Conservation (phyloP, 2,113 vertebrate genomes). For the Scytalopus superciliaris region DNA sequence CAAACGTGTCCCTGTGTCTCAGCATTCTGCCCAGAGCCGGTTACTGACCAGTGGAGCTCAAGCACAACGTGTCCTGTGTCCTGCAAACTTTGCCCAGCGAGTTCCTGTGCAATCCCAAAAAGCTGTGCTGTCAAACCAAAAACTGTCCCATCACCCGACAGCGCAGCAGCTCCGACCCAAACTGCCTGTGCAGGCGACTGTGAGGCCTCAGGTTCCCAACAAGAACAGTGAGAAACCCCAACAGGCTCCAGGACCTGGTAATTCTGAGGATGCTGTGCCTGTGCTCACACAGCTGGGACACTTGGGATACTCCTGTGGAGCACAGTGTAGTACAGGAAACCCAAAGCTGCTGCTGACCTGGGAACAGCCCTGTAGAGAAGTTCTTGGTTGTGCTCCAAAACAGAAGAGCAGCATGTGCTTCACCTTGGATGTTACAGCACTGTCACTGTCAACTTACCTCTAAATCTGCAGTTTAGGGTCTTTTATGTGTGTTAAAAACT, state of each 20-base stretch:
- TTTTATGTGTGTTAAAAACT: background rate
- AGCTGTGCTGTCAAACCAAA: background rate
- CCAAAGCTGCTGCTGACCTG: background rate
- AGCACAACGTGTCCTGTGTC: slow-evolving; percentile 75
- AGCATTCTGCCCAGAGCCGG: slow-evolving; percentile 47
- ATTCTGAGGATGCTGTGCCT: background rate
- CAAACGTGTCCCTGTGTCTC: slow-evolving; percentile 78
- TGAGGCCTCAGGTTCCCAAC: background rate
- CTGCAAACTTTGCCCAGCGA: slow-evolving; percentile 81
- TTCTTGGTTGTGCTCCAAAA: background rate
- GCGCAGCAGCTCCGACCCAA: background rate
- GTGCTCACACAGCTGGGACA: background rate
- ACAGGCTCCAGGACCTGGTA: slow-evolving; percentile 55
- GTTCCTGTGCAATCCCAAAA: slow-evolving; percentile 68
- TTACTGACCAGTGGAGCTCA: slow-evolving; percentile 22
- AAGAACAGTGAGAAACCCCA: slow-evolving; percentile 47
- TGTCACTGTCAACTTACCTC: background rate
- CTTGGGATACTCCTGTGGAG: background rate
- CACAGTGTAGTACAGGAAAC: background rate
- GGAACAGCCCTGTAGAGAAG: background rate
- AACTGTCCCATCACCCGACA: background rate
- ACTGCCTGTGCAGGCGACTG: background rate
- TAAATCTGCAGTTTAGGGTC: background rate
- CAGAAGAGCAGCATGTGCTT: background rate
- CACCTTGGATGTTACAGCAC: background rate